phyloP scores from a whole-genome alignment of 2,888 invertebrate genomes.

The Sarcophaga variegata region DNA sequence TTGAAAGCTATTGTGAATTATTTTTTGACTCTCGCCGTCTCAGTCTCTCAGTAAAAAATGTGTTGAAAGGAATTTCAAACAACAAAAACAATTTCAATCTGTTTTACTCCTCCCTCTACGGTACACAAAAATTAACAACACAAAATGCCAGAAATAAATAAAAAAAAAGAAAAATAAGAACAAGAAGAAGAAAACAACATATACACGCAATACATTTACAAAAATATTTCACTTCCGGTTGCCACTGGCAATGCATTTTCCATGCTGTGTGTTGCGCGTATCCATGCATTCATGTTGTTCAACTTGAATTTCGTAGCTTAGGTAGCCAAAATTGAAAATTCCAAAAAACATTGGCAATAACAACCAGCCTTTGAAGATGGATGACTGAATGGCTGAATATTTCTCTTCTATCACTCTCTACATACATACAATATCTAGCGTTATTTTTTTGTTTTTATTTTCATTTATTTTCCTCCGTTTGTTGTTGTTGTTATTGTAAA shows the following conservation, averaged over 20 bases:
- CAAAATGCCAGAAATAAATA: conserved; percentile 7
- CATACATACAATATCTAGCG: too few species aligned
- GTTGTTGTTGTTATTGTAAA: background rate
- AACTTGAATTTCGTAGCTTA: conserved; percentile 56
- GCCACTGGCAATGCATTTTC: conserved; percentile 68
- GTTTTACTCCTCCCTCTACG: conserved; percentile 49
- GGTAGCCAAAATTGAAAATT: conserved; percentile 65
- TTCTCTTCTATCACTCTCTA: background rate
- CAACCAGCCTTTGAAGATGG: conserved; percentile 65
- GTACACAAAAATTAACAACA: conserved; percentile 30
- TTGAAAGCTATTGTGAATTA: conserved; percentile 55
- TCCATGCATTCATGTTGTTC: conserved; percentile 19
- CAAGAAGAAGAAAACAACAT: conserved; percentile 12
- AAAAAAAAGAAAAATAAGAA: background rate
- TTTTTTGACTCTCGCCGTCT: conserved; percentile 37
- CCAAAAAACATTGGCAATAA: conserved; percentile 63
- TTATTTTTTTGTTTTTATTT: conserved; percentile 19
- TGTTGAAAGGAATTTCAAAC: conserved; percentile 32
- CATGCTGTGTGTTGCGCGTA: background rate
- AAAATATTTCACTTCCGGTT: conserved; percentile 70
- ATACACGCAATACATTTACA: conserved; percentile 41
- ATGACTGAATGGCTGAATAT: conserved; percentile 11
- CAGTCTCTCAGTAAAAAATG: background rate
- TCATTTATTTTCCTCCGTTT: background rate
- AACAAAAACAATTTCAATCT: conserved; percentile 13